Base-by-base conservation (phyloP, 2,797 vertebrate species). In the Rhodeus uyekii region DNA sequence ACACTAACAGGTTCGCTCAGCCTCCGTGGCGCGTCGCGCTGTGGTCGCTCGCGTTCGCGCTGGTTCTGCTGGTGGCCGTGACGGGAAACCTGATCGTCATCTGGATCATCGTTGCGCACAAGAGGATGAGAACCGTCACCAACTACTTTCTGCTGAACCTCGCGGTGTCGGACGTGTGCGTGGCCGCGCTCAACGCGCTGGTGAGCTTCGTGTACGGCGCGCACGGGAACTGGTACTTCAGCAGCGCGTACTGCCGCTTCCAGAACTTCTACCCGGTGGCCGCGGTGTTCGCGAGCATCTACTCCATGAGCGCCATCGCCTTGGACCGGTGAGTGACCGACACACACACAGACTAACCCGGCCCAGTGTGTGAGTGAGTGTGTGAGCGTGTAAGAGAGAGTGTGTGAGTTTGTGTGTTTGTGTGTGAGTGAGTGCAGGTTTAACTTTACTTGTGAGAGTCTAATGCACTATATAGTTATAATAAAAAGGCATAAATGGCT, bases 211-310 rank as follows among this genome's bases (percentile, higher is more conserved):
- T 96, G 84, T 96, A 96, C 0, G 95, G 94, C 0, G 89, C 95
- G 19, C 94, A 95, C 86, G 94, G 92, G 0, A 93, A 96, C 79
- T 97, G 96, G 96, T 96, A 96, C 91, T 97, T 96, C 55, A 95
- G 96, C 3, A 91, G 93, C 76, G 90, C 90, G 81, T 96, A 96
- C 86, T 96, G 96, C 82, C 95, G 94, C 87, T 97, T 97, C 90
- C 96, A 96, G 88, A 96, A 96, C 92, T 96, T 96, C 91, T 96
- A 96, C 82, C 96, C 96, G 1, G 95, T 97, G 85, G 93, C 95
- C 0, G 94, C 95, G 0, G 94, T 96, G 86, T 96, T 97, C 67
- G 95, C 95, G 90, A 96, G 96, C 92, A 96, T 97, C 91, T 96
- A 96, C 88, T 96, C 96, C 64, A 97, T 97, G 96, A 94, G 94